Percentiles rank a stretch among this genome's conserved stretches.
phyloP scores from a whole-genome alignment of 2,888 invertebrate genomes.

The Aphodius granarius region DNA sequence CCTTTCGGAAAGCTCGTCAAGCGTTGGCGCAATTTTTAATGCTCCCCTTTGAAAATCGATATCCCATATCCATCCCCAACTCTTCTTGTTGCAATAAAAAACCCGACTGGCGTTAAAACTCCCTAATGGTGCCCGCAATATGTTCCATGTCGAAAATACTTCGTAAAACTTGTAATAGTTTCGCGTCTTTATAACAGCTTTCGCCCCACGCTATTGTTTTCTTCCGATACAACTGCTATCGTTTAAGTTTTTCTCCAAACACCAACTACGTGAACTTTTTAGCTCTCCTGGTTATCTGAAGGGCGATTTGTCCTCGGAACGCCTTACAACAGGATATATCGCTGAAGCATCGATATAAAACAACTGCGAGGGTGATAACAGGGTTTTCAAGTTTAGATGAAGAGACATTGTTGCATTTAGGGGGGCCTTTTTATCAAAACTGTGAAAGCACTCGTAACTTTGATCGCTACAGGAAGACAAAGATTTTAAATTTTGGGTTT shows the following conservation, averaged over 20 bases:
- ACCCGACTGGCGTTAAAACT: background rate
- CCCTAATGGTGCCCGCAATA: background rate
- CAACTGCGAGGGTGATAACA: background rate
- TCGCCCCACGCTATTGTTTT: background rate
- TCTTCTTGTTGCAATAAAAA: background rate
- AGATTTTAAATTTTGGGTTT: background rate
- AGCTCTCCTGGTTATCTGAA: background rate
- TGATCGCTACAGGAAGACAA: background rate
- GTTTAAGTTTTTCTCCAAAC: background rate
- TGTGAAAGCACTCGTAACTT: background rate
- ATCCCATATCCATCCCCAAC: background rate
- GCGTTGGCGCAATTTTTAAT: background rate
- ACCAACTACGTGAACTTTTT: background rate
- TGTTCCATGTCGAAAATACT: background rate
- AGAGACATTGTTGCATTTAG: background rate
- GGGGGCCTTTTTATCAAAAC: background rate
- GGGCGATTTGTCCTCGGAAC: background rate
- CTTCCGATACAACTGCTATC: background rate
- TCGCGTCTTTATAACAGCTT: background rate
- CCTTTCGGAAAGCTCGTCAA: background rate
- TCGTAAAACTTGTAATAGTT: background rate
- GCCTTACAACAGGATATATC: background rate
- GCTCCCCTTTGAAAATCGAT: background rate
- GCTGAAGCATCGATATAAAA: background rate
- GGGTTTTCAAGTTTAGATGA: background rate